Base-by-base conservation (phyloP, 64 coral and sea anemone species). In the Porites lutea region DNA sequence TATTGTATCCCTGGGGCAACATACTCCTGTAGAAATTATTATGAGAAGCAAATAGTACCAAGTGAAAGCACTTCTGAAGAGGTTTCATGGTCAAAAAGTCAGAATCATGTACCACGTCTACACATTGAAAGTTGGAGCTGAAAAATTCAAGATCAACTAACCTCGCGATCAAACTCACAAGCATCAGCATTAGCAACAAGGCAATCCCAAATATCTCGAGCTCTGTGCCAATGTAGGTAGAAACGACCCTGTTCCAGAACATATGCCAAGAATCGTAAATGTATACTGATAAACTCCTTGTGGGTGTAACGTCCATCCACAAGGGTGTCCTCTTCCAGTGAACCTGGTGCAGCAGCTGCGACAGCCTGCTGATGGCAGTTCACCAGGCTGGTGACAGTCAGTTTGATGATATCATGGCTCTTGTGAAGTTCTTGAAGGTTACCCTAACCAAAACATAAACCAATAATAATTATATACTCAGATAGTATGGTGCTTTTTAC, bases 131-230 rank as follows among this genome's bases (percentile, higher is more conserved):
- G 27, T 37, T 37, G 27, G 59, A 23, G n/a, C 53, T 58, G 57
- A 47, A 51, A 47, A 51, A 47, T 45, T 6, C 5, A 13, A 14
- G 3, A 52, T 11, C 48, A 52, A 53, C 89, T 8, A 70, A 98
- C 96, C 89, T 98, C 90, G 80, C 86, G 92, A 82, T 98, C 96
- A 62, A 98, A 92, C 57, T 98, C 96, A 75, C 93, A 98, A 52
- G 88, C 83, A 84, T 95, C 93, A 27, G 86, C 16, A 89, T 92
- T 95, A 78, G 93, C 86, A 21, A 98, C 90, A 13, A 98, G 81
- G 52, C 77, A 80, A 72, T 98, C 96, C 96, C 96, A 98, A 46
- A 98, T 92, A 65, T 98, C 96, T 62, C 86, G 88, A 13, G 96
- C 93, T 79, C 96, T 92, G 61, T 94, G 88, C 93, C 93, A 92